Evolutionary conservation across 2,888 invertebrate species (phyloP).

Genomic region (Saturnia japonica): DNA sequence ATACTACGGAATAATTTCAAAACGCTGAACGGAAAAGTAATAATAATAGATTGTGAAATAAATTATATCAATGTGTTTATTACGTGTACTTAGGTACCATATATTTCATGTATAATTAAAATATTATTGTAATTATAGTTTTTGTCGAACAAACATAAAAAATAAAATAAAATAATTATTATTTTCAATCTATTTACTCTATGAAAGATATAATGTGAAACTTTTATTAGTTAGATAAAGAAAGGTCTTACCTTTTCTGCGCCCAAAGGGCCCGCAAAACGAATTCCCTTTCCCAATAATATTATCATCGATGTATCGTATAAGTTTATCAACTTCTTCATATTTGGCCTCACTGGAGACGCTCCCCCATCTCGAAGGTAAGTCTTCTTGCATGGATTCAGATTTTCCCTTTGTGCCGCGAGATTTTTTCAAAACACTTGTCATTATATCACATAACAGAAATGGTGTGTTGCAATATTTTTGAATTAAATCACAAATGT

Average conservation of each 20-base stretch:
- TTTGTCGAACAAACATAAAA: background rate
- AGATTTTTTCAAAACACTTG: conserved; percentile 78
- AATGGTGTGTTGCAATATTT: conserved; percentile 26
- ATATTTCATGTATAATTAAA: background rate
- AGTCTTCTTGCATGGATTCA: conserved; percentile 79
- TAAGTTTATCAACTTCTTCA: conserved; percentile 86
- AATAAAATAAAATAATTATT: background rate
- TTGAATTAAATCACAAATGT: conserved; percentile 27
- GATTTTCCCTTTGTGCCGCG: conserved; percentile 77
- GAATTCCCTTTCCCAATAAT: conserved; percentile 90
- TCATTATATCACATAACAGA: conserved; percentile 76
- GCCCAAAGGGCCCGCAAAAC: conserved; percentile 91
- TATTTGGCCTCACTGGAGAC: conserved; percentile 74
- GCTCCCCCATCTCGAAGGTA: conserved; percentile 68
- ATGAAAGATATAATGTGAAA: background rate
- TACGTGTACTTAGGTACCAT: background rate
- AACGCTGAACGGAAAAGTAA: background rate
- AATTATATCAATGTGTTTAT: too few species aligned
- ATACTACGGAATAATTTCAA: background rate
- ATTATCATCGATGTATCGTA: conserved; percentile 91
- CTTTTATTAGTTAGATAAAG: background rate
- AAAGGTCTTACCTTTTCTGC: conserved; percentile 86
- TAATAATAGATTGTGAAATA: too few species aligned
- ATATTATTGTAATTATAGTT: too few species aligned
- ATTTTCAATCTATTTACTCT: background rate